Conservation (phyloP, 2,888 invertebrate genomes). For the Tenthredo mesomela region DNA sequence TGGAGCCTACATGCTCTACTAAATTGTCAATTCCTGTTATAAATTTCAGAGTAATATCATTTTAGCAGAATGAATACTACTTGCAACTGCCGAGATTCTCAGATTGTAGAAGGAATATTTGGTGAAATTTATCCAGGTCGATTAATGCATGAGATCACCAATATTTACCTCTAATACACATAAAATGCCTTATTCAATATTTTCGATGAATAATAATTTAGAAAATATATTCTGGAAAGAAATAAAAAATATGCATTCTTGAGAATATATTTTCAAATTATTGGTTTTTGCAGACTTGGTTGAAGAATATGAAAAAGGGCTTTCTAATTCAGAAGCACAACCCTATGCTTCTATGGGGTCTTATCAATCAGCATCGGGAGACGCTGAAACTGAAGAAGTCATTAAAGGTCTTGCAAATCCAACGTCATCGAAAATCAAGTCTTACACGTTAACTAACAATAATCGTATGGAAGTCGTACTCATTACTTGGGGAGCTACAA, state of each 20-base stretch:
- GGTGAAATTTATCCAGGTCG: constrained; percentile 65
- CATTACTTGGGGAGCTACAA: constrained; percentile 90
- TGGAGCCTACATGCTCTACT: background rate
- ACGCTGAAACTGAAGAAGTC: background rate
- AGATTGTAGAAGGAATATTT: constrained; percentile 68
- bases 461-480: constrained; percentile 83
- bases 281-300: background rate
- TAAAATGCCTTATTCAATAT: background rate
- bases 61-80: constrained; percentile 11
- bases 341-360: background rate
- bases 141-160: background rate
- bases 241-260: background rate
- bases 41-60: constrained; percentile 15
- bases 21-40: background rate
- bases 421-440: constrained; percentile 62
- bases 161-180: background rate
- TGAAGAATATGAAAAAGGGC: background rate
- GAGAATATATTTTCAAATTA: background rate
- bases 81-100: constrained; percentile 65
- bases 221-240: background rate
- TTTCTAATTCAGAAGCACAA: background rate
- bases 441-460: constrained; percentile 83
- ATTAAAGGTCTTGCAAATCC: background rate
- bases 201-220: background rate
- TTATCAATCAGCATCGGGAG: constrained; percentile 36